Conservation (phyloP, 2,797 vertebrate species). For the Diplodus puntazzo region DNA sequence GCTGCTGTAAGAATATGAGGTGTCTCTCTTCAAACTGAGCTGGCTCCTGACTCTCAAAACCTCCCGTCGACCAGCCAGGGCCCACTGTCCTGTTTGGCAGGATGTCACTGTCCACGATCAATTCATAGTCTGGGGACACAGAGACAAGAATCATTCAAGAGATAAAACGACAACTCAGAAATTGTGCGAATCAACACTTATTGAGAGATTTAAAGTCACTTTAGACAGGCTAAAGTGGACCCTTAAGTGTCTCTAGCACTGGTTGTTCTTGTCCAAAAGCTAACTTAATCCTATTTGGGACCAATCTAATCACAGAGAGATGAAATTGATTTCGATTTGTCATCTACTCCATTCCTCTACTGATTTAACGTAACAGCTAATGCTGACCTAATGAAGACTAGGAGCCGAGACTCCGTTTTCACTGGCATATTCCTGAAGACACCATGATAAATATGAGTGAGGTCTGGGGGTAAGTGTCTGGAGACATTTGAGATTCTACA, state of each 20-base stretch:
- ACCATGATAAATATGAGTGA: background rate
- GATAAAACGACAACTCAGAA: background rate
- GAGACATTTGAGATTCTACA: conserved; percentile 85
- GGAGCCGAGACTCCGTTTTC: background rate
- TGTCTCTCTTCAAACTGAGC: conserved; percentile 97
- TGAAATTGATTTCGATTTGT: background rate
- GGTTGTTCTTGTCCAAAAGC: background rate
- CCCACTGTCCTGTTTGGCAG: conserved; percentile 87
- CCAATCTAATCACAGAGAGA: background rate
- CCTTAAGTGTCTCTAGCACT: too few relatives aligned
- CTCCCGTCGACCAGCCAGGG: conserved; percentile 85
- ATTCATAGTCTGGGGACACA: conserved; percentile 90
- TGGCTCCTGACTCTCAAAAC: conserved; percentile 92
- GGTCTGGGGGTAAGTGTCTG: background rate
- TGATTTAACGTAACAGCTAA: background rate
- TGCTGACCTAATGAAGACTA: background rate
- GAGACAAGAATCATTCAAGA: background rate
- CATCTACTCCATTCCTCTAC: background rate
- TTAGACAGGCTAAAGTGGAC: background rate
- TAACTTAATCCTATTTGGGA: background rate
- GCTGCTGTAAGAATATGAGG: conserved; percentile 95
- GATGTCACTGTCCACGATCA: conserved; percentile 93
- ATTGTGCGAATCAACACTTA: background rate
- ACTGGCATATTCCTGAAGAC: conserved; percentile 8
- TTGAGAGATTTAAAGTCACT: background rate